A percentile compares a stretch with the other conserved stretches of the same genome.
phyloP scores from a whole-genome alignment of 2,888 invertebrate genomes.

The Druceiella hillmani region DNA sequence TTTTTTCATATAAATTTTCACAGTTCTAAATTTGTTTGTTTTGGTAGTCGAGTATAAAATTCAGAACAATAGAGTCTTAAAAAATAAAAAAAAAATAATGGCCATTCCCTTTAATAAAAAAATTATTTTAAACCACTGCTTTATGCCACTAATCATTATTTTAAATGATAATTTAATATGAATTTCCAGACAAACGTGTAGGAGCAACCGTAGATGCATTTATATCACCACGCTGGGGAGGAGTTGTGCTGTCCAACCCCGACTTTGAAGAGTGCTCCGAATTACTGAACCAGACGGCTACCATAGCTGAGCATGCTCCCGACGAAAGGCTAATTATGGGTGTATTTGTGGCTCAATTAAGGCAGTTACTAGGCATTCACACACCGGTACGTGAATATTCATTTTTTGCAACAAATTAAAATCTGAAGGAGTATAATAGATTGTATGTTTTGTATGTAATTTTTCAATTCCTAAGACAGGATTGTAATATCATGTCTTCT shows the following conservation, averaged over 20 bases:
- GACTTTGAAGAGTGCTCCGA: conserved; percentile 49
- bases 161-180: conserved; percentile 1
- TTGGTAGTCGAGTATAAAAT: no score
- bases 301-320: conserved; percentile 26
- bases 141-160: no score
- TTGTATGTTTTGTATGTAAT: no score
- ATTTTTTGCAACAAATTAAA: conserved; percentile 5
- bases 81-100: no score
- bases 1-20: no score
- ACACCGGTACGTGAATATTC: conserved; percentile 42
- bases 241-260: conserved; percentile 73
- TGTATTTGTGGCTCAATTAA: conserved; percentile 70
- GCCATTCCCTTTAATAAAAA: no score
- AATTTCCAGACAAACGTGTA: conserved; percentile 32
- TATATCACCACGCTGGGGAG: conserved; percentile 87
- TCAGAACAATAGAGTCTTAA: no score
- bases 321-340: conserved; percentile 58
- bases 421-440: background rate
- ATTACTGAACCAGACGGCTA: conserved; percentile 24
- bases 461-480: no score
- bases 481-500: no score
- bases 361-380: conserved; percentile 67
- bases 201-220: conserved; percentile 59
- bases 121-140: no score
- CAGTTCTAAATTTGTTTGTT: no score